phyloP scores from a whole-genome alignment of 2,113 vertebrate species.

The Sclerurus mexicanus region DNA sequence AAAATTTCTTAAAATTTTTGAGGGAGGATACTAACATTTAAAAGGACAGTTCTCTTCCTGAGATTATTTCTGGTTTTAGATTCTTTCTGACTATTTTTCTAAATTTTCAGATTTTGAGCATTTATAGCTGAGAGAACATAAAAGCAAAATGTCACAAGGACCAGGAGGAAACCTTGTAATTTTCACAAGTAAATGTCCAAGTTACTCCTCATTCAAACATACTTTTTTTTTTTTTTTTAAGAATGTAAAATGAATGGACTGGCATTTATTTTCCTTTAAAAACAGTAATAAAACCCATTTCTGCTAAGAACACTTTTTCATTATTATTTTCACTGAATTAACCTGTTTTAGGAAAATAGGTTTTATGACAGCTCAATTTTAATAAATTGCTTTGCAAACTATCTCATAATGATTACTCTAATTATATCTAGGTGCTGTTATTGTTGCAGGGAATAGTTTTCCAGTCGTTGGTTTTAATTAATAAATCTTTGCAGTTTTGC shows the following conservation, averaged over 20 bases:
- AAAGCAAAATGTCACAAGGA: not conserved
- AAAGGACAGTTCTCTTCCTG: not conserved
- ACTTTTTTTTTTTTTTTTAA: not conserved
- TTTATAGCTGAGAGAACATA: not conserved
- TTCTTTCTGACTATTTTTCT: not conserved
- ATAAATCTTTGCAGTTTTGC: not conserved
- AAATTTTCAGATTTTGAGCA: not conserved
- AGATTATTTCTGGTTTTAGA: not conserved
- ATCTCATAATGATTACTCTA: not conserved
- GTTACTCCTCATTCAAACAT: not conserved
- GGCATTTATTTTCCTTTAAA: not conserved
- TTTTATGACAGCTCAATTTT: not conserved
- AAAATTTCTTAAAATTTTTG: not conserved
- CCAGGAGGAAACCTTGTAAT: not conserved
- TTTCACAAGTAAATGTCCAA: not conserved
- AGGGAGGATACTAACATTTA: not conserved
- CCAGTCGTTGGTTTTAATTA: conserved; percentile 5
- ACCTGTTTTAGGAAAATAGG: not conserved
- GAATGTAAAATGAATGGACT: not conserved
- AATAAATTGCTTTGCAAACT: not conserved
- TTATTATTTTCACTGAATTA: not conserved
- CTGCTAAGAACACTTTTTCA: not conserved
- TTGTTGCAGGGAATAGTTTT: not conserved
- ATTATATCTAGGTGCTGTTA: not conserved
- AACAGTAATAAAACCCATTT: not conserved